Conservation (phyloP, 2,888 invertebrate genomes). For the Apeira syringaria region DNA sequence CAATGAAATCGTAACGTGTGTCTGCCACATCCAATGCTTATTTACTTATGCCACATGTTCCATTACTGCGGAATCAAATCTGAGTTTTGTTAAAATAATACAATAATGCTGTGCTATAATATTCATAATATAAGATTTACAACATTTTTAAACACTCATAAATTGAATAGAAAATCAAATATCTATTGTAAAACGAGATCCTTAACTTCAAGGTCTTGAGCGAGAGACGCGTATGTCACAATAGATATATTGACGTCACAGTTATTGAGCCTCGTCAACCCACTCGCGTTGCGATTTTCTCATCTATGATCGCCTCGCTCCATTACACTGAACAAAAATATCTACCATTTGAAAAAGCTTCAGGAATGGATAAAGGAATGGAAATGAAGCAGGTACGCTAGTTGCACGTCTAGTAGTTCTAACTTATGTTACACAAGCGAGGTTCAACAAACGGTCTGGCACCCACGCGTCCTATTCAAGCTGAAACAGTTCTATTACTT, state of each 20-base stretch:
- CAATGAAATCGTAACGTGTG: no score
- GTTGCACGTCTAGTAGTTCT: conserved; percentile 8
- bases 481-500: conserved; percentile 49
- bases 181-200: no score
- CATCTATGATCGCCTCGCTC: conserved; percentile 27
- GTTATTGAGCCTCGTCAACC: conserved; percentile 48
- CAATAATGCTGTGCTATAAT: no score
- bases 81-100: no score
- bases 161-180: no score
- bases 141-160: background rate
- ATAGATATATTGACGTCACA: conserved; percentile 47
- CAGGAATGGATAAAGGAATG: conserved; percentile 15
- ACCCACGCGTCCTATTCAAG: conserved; percentile 62
- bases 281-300: conserved; percentile 41
- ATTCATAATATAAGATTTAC: no score
- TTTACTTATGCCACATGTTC: no score
- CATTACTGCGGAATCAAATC: no score
- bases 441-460: conserved; percentile 46
- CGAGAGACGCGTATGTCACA: conserved; percentile 20
- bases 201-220: conserved; percentile 35
- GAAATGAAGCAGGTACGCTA: conserved; percentile 18
- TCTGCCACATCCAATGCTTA: no score
- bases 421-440: conserved; percentile 34
- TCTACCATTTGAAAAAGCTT: conserved; percentile 1
- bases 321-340: conserved; percentile 12